Conservation (phyloP, 2,888 invertebrate genomes). For the Mesorhabditis spiculigera region DNA sequence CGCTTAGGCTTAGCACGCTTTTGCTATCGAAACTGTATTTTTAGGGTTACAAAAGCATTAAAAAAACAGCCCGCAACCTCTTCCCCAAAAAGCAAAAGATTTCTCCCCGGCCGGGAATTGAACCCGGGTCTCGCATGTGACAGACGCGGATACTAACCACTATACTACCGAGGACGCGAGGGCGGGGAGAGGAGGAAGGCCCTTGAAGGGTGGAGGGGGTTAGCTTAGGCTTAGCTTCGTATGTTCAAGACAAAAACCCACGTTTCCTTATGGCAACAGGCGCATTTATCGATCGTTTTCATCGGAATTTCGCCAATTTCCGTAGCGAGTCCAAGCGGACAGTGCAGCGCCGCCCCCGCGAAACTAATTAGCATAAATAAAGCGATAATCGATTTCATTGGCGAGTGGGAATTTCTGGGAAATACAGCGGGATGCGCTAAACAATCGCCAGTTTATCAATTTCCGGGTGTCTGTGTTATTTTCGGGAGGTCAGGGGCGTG, state of each 20-base stretch:
- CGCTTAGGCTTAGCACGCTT: neutral
- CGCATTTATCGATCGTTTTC: neutral
- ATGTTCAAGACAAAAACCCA: neutral
- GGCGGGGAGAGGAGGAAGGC: constrained; percentile 2
- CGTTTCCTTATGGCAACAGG: constrained; percentile 4
- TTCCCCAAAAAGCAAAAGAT: neutral
- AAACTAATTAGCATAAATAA: too few relatives aligned
- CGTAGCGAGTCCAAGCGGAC: neutral
- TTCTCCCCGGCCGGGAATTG: constrained; percentile 45
- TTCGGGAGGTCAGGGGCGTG: too few relatives aligned
- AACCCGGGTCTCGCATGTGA: constrained; percentile 47
- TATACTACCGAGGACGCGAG: constrained; percentile 39
- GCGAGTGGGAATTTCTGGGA: too few relatives aligned
- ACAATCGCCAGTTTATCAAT: too few relatives aligned
- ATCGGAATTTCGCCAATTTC: neutral
- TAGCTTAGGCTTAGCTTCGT: too few relatives aligned
- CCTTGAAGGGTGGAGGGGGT: neutral
- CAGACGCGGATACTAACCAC: constrained; percentile 47
- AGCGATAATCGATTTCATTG: too few relatives aligned
- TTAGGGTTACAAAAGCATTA: neutral
- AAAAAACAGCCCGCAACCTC: neutral
- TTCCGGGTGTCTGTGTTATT: too few relatives aligned
- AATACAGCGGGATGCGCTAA: too few relatives aligned
- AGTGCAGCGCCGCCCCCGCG: neutral
- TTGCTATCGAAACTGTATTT: too few relatives aligned